phyloP scores from a whole-genome alignment of 2,113 vertebrate species.

The Thamnophis sirtalis region DNA sequence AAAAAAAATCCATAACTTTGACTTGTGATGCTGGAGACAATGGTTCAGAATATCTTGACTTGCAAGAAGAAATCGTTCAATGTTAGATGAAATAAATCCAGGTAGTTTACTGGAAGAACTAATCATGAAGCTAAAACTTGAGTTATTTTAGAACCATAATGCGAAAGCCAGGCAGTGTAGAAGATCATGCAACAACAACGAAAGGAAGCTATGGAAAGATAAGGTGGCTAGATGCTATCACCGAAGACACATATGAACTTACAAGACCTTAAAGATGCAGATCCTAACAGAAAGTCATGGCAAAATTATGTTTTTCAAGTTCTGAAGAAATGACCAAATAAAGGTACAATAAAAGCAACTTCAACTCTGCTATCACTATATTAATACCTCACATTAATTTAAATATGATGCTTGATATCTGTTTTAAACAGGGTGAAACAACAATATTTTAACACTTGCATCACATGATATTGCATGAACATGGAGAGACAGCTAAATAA shows the following conservation, averaged over 20 bases:
- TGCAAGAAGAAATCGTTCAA: not conserved
- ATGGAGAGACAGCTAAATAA: constrained; percentile 9
- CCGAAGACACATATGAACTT: not conserved
- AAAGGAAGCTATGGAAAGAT: not conserved
- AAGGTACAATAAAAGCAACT: not conserved
- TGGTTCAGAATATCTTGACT: not conserved
- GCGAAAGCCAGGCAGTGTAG: not conserved
- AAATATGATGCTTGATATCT: not conserved
- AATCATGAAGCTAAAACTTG: not conserved
- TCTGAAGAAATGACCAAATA: not conserved
- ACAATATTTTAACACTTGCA: constrained; percentile 6
- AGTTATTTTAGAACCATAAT: not conserved
- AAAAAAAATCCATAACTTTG: not conserved
- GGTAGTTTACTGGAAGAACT: not conserved
- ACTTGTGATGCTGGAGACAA: not conserved
- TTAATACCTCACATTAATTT: not conserved
- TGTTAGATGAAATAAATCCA: not conserved
- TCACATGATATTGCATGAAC: not conserved
- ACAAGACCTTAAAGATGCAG: not conserved
- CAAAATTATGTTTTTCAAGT: not conserved
- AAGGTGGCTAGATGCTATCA: not conserved
- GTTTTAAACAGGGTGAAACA: not conserved
- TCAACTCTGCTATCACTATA: not conserved
- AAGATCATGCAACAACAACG: not conserved
- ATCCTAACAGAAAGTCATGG: not conserved